Evolutionary conservation across 2,797 vertebrate species (phyloP).

Genomic region (Lagodon rhomboides): DNA sequence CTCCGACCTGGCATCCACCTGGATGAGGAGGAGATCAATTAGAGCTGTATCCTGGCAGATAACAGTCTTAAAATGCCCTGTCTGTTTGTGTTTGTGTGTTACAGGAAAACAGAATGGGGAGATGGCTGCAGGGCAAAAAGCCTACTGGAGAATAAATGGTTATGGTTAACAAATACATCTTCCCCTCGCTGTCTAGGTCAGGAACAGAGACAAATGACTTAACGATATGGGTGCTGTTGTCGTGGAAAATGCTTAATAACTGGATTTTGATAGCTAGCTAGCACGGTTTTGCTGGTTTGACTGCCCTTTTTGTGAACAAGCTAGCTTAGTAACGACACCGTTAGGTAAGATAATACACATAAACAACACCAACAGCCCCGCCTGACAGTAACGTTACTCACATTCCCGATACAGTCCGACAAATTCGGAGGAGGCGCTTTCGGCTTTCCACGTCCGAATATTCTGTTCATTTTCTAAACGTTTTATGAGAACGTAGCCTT

Average conservation of each 20-base stretch:
- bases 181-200: neutral
- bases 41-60: neutral
- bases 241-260: neutral
- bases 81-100: conserved; percentile 6
- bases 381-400: conserved; percentile 84
- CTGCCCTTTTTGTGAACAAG: conserved; percentile 23
- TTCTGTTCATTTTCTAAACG: conserved; percentile 89
- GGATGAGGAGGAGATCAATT: conserved; percentile 17
- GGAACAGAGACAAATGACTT: neutral
- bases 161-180: neutral
- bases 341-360: conserved; percentile 42
- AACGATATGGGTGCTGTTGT: neutral
- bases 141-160: neutral
- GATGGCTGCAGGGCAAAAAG: neutral
- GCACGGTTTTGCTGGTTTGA: neutral
- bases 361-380: conserved; percentile 50
- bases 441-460: conserved; percentile 95
- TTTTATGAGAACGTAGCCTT: neutral
- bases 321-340: conserved; percentile 41
- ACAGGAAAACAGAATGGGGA: neutral
- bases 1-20: conserved; percentile 96
- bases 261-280: conserved; percentile 2
- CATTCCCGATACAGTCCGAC: conserved; percentile 96
- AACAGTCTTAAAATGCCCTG: neutral
- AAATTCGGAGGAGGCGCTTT: conserved; percentile 92